A percentile compares a stretch with the other conserved stretches of the same genome.
phyloP scores from a whole-genome alignment of 2,113 vertebrate genomes.

The Corydoras maculifer region DNA sequence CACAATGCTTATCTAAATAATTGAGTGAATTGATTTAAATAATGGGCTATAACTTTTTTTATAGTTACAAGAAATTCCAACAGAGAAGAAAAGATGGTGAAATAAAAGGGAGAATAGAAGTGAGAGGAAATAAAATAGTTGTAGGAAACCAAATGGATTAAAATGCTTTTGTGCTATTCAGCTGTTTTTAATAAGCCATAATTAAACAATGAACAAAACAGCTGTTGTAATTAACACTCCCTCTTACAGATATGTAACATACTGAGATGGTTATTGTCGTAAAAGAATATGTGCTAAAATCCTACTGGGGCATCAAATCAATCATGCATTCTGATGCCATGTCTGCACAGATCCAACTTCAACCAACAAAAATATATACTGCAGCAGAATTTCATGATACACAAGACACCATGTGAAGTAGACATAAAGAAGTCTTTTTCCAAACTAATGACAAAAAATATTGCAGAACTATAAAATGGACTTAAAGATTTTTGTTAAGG shows the following conservation, averaged over 20 bases:
- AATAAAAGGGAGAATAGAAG: background rate
- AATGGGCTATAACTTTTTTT: constrained; percentile 5
- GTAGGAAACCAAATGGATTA: background rate
- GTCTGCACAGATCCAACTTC: too few relatives aligned
- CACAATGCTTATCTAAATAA: constrained; percentile 19
- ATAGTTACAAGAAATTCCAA: background rate
- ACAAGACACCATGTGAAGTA: too few relatives aligned
- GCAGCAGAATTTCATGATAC: too few relatives aligned
- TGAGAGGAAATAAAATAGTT: background rate
- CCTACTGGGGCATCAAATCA: too few relatives aligned
- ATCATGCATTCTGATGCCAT: too few relatives aligned
- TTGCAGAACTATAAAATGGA: too few relatives aligned
- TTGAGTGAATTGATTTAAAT: constrained; percentile 29
- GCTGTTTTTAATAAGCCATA: constrained; percentile 12
- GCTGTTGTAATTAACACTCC: background rate
- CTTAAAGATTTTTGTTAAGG: too few relatives aligned
- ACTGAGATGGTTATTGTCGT: background rate
- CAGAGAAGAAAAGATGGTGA: background rate
- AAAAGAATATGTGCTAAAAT: too few relatives aligned
- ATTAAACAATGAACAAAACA: background rate
- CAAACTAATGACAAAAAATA: too few relatives aligned
- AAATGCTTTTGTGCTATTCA: constrained; percentile 9
- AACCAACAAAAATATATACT: too few relatives aligned
- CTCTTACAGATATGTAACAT: background rate
- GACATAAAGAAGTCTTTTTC: too few relatives aligned